Evolutionary conservation across 2,797 vertebrate genomes (phyloP).

Genomic region (Neosilurus mollespiculum): DNA sequence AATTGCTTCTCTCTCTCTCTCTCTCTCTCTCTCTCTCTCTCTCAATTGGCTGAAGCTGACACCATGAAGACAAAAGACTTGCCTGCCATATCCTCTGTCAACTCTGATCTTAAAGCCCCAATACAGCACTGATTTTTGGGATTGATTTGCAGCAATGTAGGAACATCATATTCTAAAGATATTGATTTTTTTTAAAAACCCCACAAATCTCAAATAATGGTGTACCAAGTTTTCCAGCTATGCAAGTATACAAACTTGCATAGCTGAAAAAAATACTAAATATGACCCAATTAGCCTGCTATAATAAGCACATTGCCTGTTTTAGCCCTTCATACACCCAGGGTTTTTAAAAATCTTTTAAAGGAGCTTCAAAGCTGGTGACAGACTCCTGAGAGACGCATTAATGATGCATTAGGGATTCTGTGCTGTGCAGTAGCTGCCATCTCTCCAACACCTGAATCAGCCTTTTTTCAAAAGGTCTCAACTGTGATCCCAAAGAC

Average conservation of each 20-base stretch:
- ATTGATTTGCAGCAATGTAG: background rate
- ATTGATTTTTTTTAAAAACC: no score
- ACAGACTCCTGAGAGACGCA: background rate
- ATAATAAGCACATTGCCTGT: background rate
- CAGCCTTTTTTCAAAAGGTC: slow-evolving; percentile 5
- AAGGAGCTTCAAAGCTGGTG: background rate
- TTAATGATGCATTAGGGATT: background rate
- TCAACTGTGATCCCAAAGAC: background rate
- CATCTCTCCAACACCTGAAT: slow-evolving; percentile 1
- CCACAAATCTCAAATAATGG: background rate
- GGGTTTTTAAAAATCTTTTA: no score
- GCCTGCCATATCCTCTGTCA: background rate
- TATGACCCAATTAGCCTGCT: background rate
- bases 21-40: no score
- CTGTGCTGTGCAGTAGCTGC: background rate
- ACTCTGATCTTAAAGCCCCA: background rate
- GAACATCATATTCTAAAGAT: background rate
- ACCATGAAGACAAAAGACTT: background rate
- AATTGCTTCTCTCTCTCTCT: no score
- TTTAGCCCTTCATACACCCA: background rate
- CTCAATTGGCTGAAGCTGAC: background rate
- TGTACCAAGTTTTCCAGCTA: no score
- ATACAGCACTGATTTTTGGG: background rate
- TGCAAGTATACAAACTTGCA: background rate
- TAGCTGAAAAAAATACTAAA: background rate